Conservation (phyloP, 2,113 vertebrate species). For the Trochalopteron elliotii region DNA sequence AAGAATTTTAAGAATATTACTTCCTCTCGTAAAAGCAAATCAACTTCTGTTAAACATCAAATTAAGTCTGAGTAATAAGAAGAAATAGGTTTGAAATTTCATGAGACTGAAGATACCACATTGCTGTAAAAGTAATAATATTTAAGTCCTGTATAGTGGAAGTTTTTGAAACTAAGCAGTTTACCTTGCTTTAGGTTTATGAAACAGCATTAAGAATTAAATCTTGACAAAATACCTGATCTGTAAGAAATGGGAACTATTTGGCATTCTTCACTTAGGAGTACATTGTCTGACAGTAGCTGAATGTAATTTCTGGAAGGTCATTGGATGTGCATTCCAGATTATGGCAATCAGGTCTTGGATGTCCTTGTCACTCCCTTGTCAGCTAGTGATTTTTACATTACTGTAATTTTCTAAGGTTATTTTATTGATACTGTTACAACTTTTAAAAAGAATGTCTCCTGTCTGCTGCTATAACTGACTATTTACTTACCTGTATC, state of each 20-base stretch:
- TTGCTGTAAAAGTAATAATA: background rate
- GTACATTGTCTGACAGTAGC: slow-evolving; percentile 63
- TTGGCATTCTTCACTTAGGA: slow-evolving; percentile 31
- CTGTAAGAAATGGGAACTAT: slow-evolving; percentile 39
- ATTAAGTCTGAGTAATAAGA: background rate
- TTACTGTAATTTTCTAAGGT: slow-evolving; percentile 65
- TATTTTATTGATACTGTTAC: slow-evolving; percentile 70
- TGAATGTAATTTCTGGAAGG: slow-evolving; percentile 67
- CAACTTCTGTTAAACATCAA: background rate
- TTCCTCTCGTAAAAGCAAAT: background rate
- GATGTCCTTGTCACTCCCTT: slow-evolving; percentile 30
- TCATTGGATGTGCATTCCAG: slow-evolving; percentile 49
- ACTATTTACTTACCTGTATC: slow-evolving; percentile 73
- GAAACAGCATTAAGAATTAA: slow-evolving; percentile 27
- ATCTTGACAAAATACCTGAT: slow-evolving; percentile 9
- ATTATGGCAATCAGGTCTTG: slow-evolving; percentile 55
- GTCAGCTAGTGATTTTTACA: slow-evolving; percentile 45
- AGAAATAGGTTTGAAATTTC: background rate
- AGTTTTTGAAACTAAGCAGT: slow-evolving; percentile 18
- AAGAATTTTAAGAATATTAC: slow-evolving; percentile 9
- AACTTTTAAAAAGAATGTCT: slow-evolving; percentile 61
- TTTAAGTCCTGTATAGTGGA: background rate
- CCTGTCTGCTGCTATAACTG: slow-evolving; percentile 78
- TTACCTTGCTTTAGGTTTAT: background rate
- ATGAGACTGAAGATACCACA: background rate